Conservation (phyloP, 2,113 vertebrate species). For the Picathartes gymnocephalus region DNA sequence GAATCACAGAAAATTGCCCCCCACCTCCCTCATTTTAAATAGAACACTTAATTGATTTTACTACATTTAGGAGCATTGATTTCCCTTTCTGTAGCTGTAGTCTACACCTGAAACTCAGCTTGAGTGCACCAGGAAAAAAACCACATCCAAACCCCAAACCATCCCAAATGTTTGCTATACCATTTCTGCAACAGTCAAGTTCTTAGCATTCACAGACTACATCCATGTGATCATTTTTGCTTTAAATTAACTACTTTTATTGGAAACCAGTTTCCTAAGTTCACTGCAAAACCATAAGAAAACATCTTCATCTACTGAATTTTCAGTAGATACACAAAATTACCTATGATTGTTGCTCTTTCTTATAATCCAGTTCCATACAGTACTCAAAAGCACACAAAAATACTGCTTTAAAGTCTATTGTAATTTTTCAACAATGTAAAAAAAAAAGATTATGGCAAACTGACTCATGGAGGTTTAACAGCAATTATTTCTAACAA, state of each 20-base stretch:
- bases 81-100: not conserved
- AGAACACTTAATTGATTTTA: not conserved
- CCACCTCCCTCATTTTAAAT: accelerated
- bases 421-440: not conserved
- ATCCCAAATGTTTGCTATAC: not conserved
- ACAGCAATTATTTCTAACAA: not conserved
- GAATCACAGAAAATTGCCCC: not conserved
- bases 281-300: not conserved
- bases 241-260: not conserved
- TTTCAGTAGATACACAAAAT: not conserved
- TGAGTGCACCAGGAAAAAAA: not conserved
- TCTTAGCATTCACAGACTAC: not conserved
- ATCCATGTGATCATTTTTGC: not conserved
- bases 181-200: not conserved
- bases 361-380: not conserved
- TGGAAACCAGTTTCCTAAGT: not conserved
- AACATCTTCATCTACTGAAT: not conserved
- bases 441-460: not conserved
- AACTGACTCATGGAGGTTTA: not conserved
- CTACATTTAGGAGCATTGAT: not conserved
- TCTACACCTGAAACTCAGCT: not conserved
- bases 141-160: not conserved
- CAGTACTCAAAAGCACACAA: not conserved
- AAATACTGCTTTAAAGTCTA: not conserved
- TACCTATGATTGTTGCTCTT: not conserved